phyloP scores from a whole-genome alignment of 2,113 vertebrate genomes.

The Sciurus niger region DNA sequence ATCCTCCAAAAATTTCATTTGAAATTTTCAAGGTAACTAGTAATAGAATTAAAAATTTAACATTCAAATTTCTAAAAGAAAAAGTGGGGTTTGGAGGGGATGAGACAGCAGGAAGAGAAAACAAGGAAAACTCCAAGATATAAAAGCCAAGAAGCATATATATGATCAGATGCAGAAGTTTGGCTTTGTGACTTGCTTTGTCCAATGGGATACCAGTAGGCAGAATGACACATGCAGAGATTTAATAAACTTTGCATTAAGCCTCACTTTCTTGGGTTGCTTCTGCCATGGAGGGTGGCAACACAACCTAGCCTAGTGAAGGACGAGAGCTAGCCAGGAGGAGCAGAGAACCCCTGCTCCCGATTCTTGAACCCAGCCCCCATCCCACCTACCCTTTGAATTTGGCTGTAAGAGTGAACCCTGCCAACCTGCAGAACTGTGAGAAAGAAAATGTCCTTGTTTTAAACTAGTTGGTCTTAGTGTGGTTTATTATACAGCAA shows the following conservation, averaged over 20 bases:
- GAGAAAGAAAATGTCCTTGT: not conserved
- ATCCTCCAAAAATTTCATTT: not conserved
- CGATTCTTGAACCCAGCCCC: not conserved
- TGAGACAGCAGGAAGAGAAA: not conserved
- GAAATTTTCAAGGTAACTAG: not conserved
- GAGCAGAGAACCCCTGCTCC: not conserved
- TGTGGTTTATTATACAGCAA: not conserved
- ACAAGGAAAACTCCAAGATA: not conserved
- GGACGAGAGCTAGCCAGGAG: not conserved
- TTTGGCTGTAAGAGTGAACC: not conserved
- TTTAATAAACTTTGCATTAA: not conserved
- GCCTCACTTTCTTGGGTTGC: not conserved
- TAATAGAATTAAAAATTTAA: conserved; percentile 43
- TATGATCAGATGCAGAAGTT: conserved; percentile 3
- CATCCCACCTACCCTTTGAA: not conserved
- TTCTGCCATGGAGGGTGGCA: not conserved
- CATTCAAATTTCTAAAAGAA: conserved; percentile 23
- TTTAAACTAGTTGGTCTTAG: not conserved
- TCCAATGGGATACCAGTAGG: not conserved
- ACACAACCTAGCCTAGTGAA: not conserved
- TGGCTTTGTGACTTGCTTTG: not conserved
- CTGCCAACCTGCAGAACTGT: not conserved
- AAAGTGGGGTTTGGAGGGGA: not conserved
- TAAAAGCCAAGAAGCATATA: not conserved
- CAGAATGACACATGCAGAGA: not conserved